A percentile compares a stretch with the other conserved stretches of the same genome.
phyloP scores from a whole-genome alignment of 2,113 vertebrate species.

The Corydoras sp. region DNA sequence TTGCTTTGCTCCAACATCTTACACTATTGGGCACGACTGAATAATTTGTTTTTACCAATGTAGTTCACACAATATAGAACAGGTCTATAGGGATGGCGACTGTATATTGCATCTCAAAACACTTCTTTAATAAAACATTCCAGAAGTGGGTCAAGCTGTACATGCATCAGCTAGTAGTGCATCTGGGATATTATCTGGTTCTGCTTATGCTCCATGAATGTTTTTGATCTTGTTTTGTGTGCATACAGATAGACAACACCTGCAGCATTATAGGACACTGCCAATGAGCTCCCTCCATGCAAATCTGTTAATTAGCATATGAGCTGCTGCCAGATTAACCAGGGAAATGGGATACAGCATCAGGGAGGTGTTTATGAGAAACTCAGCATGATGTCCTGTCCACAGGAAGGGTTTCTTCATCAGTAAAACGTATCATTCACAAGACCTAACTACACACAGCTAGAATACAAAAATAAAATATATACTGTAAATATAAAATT shows the following conservation, averaged over 20 bases:
- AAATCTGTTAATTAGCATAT: constrained; percentile 54
- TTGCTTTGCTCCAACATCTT: not conserved
- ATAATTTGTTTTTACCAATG: constrained; percentile 20
- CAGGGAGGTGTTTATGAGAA: constrained; percentile 56
- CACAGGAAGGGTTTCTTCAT: not conserved
- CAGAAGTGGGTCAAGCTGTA: constrained; percentile 53
- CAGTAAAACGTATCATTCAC: not conserved
- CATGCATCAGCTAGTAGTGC: constrained; percentile 36
- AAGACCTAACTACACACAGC: no score
- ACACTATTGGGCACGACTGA: constrained; percentile 6
- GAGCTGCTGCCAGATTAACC: constrained; percentile 47
- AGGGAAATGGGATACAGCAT: constrained; percentile 40
- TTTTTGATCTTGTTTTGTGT: not conserved
- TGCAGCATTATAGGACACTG: constrained; percentile 21
- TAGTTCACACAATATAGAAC: constrained; percentile 37
- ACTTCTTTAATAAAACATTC: constrained; percentile 40
- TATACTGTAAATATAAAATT: no score
- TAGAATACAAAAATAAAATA: no score
- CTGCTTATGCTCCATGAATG: not conserved
- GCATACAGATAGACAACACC: no score
- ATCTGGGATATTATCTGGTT: constrained; percentile 2
- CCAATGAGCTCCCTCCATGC: constrained; percentile 44
- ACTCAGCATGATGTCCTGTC: constrained; percentile 23
- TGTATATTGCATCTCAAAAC: constrained; percentile 36
- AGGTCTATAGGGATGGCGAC: constrained; percentile 34